Conservation (phyloP, 2,888 invertebrate species). For the Agriopis marginaria region DNA sequence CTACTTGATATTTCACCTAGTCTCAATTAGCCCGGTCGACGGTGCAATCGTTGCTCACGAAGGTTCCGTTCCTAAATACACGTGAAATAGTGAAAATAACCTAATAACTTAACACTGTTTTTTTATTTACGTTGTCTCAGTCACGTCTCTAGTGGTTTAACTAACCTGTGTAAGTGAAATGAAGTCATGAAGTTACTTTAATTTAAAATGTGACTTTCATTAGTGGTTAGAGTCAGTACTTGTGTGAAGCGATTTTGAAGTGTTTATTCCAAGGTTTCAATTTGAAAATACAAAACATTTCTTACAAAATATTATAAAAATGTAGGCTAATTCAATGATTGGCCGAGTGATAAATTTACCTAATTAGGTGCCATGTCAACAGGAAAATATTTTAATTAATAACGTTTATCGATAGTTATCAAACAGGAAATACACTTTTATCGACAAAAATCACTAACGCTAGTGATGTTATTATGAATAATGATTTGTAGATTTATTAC, state of each 20-base stretch:
- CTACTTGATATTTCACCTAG: constrained; percentile 51
- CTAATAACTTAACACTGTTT: background rate
- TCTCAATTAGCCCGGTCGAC: constrained; percentile 45
- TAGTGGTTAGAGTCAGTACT: background rate
- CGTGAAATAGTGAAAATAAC: constrained; percentile 15
- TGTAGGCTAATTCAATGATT: background rate
- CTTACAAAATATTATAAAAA: background rate
- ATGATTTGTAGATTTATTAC: constrained; percentile 24
- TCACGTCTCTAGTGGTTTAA: background rate
- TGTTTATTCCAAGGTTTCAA: constrained; percentile 4
- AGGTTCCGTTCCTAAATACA: background rate
- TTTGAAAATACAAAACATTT: background rate
- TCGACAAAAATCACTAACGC: constrained; percentile 23
- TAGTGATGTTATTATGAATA: constrained; percentile 25
- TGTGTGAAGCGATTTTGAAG: constrained; percentile 16
- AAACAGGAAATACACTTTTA: constrained; percentile 17
- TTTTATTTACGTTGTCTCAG: background rate
- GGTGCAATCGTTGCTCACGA: constrained; percentile 42
- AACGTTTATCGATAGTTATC: constrained; percentile 6
- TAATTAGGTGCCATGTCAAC: constrained; percentile 6
- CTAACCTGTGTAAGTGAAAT: background rate
- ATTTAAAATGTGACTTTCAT: constrained; percentile 5
- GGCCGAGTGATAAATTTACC: too few relatives aligned
- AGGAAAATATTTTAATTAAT: constrained; percentile 21
- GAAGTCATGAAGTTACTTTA: background rate